Evolutionary conservation across 2,113 vertebrate species (phyloP), one percentile per base, ranked within the genome.

Genomic region (Onychorhynchus coronatus): DNA sequence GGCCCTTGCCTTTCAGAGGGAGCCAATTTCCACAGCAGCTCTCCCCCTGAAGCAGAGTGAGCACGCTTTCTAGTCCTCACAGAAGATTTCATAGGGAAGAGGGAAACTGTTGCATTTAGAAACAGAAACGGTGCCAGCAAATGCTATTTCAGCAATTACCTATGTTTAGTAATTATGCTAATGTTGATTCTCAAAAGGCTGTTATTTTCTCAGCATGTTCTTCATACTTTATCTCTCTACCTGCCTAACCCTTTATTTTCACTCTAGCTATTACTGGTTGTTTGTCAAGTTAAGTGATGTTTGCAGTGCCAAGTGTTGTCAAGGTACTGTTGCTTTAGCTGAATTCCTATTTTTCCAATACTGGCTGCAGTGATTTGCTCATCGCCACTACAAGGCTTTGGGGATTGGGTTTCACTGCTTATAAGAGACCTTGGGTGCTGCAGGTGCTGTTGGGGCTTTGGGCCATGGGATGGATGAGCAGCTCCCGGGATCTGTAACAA

Each of bases 121-220:
- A 97, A 96, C 83, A 97, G 27, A 96, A 97, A 89, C 0, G 91
- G 97, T 96, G 91, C 97, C 91, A 98, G 96, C 96, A 97, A 97
- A 98, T 76, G 93, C 97, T 97, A 98, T 98, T 98, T 98, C 96
- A 96, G 98, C 97, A 98, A 98, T 98, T 98, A 98, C 96, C 50
- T 97, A 96, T 98, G 97, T 98, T 97, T 97, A 96, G 98, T 98
- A 98, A 98, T 98, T 98, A 98, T 98, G 98, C 97, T 98, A 98
- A 98, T 98, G 97, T 87, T 95, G 97, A 97, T 94, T 98, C 98
- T 98, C 97, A 96, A 97, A 98, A 96, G 97, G 94, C 97, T 98
- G 97, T 97, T 98, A 98, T 98, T 98, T 98, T 94, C 98, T 97
- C 98, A 97, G 97, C 97, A 44, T 95, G 98, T 96, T 98, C 96